Evolutionary conservation across 2,888 invertebrate genomes (phyloP).

Genomic region (Apotomis betuletana): DNA sequence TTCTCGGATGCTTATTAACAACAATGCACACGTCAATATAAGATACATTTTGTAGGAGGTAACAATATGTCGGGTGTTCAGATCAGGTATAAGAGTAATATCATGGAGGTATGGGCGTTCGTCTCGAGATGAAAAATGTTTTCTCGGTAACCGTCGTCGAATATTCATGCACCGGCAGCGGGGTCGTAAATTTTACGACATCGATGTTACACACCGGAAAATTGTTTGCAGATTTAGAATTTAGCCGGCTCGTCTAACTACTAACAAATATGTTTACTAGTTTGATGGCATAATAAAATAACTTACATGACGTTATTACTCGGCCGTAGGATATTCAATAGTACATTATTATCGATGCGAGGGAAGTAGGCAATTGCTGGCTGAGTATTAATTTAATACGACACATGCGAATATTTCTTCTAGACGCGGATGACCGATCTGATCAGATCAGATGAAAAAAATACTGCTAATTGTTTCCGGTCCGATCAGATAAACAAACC

Average conservation of each 20-base stretch:
- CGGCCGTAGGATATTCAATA: neutral
- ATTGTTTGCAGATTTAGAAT: slow-evolving; percentile 56
- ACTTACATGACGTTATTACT: neutral
- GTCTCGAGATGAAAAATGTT: slow-evolving; percentile 69
- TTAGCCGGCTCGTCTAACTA: slow-evolving; percentile 36
- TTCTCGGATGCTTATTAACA: slow-evolving; percentile 57
- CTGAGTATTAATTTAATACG: no score
- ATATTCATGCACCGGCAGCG: slow-evolving; percentile 67
- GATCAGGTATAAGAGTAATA: slow-evolving; percentile 70
- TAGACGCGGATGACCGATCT: no score
- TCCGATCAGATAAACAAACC: no score
- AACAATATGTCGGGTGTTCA: slow-evolving; percentile 71
- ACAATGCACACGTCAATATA: slow-evolving; percentile 72
- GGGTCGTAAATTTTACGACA: slow-evolving; percentile 67
- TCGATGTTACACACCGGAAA: slow-evolving; percentile 58
- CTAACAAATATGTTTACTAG: slow-evolving; percentile 27
- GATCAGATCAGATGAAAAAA: no score
- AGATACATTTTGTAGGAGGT: slow-evolving; percentile 65
- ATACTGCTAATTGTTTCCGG: no score
- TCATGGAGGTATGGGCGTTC: slow-evolving; percentile 60
- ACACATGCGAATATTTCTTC: no score
- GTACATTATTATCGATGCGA: no score
- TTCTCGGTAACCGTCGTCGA: slow-evolving; percentile 63
- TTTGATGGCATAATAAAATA: slow-evolving; percentile 21
- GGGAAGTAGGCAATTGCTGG: no score